Base-by-base conservation (phyloP, 1,140 invertebrate genomes). In the Octopus sinensis region DNA sequence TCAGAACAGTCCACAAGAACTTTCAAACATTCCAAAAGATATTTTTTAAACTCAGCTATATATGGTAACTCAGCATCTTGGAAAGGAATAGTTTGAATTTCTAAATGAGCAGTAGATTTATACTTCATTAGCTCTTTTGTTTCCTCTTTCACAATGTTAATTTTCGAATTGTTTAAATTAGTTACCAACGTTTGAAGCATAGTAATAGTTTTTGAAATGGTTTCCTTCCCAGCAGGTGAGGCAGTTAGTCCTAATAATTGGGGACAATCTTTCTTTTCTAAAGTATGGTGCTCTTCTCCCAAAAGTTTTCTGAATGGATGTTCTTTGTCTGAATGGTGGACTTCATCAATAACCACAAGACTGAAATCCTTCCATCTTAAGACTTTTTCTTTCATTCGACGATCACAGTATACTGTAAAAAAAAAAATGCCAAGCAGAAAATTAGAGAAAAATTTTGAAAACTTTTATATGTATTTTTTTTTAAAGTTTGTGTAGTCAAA, bases 331-430 rank as follows among this genome's bases (percentile, higher is more conserved):
- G 88, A 90, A 77, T 90, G 89, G 71, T 90, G 89, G 4, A 84
- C 89, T 82, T 90, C 89, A 83, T 90, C 89, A 83, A 90, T 84
- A 1, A 89, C 86, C 78, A 88, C 85, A 54, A 90, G 82, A 62
- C 84, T 84, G 73, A 87, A 86, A 81, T 90, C 87, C 62, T 85
- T 79, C 89, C 88, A 89, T 30, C 84, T 76, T 3, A 90, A 53
- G n/a, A 85, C 79, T 23, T 82, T 79, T 53, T 84, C 30, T 43
- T 43, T 43, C 30, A 43, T 43, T 43, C 30, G 30, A 43, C 1
- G 30, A 43, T 43, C 30, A 43, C 30, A 43, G 30, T 43, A 43
- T 43, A 43, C 30, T 43, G 30, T 43, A 2, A 43, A 43, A 43
- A 43, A 43, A 43, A 43, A 43, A 43, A 43, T 43, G 30, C 30